Base-by-base conservation (phyloP, 2,113 vertebrate genomes). In the Piliocolobus tephrosceles region DNA sequence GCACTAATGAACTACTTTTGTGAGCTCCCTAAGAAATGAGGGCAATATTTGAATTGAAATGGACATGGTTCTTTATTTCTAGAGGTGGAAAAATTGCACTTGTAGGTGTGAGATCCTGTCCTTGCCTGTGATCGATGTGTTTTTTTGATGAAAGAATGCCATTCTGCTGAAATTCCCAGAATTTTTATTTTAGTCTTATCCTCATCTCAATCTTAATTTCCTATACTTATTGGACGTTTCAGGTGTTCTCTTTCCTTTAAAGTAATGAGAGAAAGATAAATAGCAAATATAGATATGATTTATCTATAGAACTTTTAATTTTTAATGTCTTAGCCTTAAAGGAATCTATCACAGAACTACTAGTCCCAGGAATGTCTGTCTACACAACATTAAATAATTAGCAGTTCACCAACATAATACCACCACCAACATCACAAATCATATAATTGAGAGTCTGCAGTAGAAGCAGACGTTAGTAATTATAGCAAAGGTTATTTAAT, bases 1-100 rank as follows among this genome's bases (percentile, higher is more conserved):
- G 92, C 97, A 94, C 95, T 98, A 97, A 97, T 95, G 95, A 97
- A 93, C 96, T 98, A 38, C 80, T 47, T 86, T 57, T 45, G 87
- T 94, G 91, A 95, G 57, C 40, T 94, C 52, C 20, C 45, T 91
- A 55, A 81, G 89, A 72, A 90, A 22, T 75, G 52, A 94, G 73
- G 72, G 52, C 81, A 76, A n/a, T 76, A 52, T 72, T 68, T 43
- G 80, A 88, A 83, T 94, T 76, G 85, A 86, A 94, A 78, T 57
- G 38, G 79, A 92, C 72, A 45, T 27, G 11, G 16, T 10, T 79
- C 73, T 89, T 82, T 78, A 58, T 58, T 76, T 91, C 83, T 79
- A 38, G 35, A 58, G 70, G 58, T 55, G 5, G 43, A 72, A 86
- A 30, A 8, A 43, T 23, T 43, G 4, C 16, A 8, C 66, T 30